These are phyloP conservation scores for Oreochromis spilurus DNA, from an alignment of 2,113 vertebrate species.

Conservation along the genomic window DNA sequence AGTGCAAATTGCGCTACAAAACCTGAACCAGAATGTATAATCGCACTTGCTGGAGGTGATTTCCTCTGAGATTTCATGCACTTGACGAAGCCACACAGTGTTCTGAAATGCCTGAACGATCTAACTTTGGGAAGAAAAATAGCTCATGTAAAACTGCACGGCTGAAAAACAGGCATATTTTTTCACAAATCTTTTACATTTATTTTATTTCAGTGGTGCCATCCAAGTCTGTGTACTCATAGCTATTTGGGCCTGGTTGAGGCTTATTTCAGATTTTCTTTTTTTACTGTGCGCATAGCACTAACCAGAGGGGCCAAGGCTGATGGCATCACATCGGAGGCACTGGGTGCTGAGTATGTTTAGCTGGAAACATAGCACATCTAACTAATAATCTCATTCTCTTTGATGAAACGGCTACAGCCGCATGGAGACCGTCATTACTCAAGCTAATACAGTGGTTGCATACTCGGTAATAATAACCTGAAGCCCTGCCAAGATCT, in stretches of 20 bases:
- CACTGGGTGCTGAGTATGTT: constrained; percentile 4
- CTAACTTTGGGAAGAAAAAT: not conserved
- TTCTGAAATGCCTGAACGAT: not conserved
- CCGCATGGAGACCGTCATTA: constrained; percentile 8
- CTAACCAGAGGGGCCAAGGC: not conserved
- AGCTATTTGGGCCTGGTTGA: constrained; percentile 22
- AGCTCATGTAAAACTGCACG: not conserved
- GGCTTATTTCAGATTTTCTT: constrained; percentile 28
- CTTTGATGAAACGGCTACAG: constrained; percentile 36
- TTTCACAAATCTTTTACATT: not conserved
- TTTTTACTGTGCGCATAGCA: not conserved
- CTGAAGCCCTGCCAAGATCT: constrained; percentile 32
- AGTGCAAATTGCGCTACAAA: constrained; percentile 40
- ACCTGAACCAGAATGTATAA: constrained; percentile 15
- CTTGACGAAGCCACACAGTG: not conserved
- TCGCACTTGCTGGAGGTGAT: not conserved
- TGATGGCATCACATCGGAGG: not conserved
- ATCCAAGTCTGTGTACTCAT: constrained; percentile 18
- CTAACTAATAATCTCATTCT: constrained; percentile 43
- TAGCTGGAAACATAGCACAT: constrained; percentile 22
- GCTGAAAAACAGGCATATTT: not conserved
- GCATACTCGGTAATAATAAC: constrained; percentile 23
- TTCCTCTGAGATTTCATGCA: constrained; percentile 23
- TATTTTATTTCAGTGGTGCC: not conserved
- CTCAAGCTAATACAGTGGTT: constrained; percentile 37